Evolutionary conservation across 2,113 vertebrate species (phyloP), one percentile per base, ranked within the genome.

Genomic region (Perognathus longimembris): DNA sequence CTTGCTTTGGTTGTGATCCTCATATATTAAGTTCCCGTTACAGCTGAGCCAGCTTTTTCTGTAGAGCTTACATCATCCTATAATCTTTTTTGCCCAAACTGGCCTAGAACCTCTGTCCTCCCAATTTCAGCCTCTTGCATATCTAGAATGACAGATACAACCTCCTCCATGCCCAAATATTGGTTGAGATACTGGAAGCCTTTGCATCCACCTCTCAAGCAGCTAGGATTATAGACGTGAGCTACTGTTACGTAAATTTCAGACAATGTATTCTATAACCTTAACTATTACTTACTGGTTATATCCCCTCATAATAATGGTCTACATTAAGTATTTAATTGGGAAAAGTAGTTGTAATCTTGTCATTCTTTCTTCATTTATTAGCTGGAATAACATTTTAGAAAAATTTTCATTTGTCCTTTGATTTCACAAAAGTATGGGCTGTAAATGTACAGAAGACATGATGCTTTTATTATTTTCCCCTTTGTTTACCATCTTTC

Each of bases 321-420:
- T 61, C 12, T 90, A 73, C 24, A 92, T 78, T 76, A 20, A 34
- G 85, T 75, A 40, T 88, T 85, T 87, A 24, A 32, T 57, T 82
- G 34, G 18, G 15, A 45, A 1, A 26, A 57, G 5, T 59, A 63
- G 28, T 73, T 30, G 69, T 59, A 74, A 2, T 83, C 36, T 81
- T n/a, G 1, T 77, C 26, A 30, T 34, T 83, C 14, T 18, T n/a
- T 50, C 40, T 34, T 94, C 8, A 64, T 83, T 80, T 77, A 21
- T 18, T 94, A 90, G 1, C 12, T 80, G 14, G 18, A 77, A 71
- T 88, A 79, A 54, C 84, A 84, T 76, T 93, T 92, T 88, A 73
- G 73, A 90, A 95, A 84, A 40, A 80, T 83, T 90, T 66, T 22
- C 21, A 59, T 59, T 84, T 8, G 63, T 83, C 45, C 36, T 12